Conservation (phyloP, 2,888 invertebrate species). For the Drosophila niveifrons region DNA sequence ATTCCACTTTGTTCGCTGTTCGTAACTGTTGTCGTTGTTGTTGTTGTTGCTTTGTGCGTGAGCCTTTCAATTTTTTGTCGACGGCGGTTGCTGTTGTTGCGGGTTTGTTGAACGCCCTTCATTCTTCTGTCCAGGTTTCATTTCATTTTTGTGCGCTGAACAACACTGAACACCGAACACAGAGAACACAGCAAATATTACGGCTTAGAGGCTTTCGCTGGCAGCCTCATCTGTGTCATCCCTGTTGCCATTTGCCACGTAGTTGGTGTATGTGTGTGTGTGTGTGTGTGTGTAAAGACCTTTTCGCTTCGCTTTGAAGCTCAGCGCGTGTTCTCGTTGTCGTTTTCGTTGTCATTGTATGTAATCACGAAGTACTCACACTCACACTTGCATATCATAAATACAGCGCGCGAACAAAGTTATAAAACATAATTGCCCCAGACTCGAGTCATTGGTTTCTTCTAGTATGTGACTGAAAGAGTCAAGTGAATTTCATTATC, state of each 20-base stretch:
- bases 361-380: conserved; percentile 39
- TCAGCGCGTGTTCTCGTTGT: conserved; percentile 20
- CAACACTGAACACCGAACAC: conserved; percentile 17
- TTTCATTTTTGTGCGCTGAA: conserved; percentile 20
- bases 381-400: conserved; percentile 31
- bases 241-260: conserved; percentile 40
- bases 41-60: conserved; percentile 39
- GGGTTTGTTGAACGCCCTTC: conserved; percentile 32
- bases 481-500: conserved; percentile 41
- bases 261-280: conserved; percentile 4
- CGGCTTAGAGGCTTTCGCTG: conserved; percentile 60
- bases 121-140: conserved; percentile 2
- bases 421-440: conserved; percentile 41
- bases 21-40: conserved; percentile 4
- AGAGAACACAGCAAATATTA: conserved; percentile 61
- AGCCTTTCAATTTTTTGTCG: conserved; percentile 36
- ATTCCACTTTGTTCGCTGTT: conserved; percentile 33
- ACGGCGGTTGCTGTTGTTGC: conserved; percentile 16
- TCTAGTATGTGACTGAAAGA: conserved; percentile 6
- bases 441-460: conserved; percentile 19
- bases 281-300: conserved; percentile 43
- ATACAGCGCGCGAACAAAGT: conserved; percentile 24
- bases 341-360: conserved; percentile 17
- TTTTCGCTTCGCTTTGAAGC: conserved; percentile 52
- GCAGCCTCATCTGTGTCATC: conserved; percentile 55